Base-by-base conservation (phyloP, 2,113 vertebrate genomes). In the Vidua chalybeata region DNA sequence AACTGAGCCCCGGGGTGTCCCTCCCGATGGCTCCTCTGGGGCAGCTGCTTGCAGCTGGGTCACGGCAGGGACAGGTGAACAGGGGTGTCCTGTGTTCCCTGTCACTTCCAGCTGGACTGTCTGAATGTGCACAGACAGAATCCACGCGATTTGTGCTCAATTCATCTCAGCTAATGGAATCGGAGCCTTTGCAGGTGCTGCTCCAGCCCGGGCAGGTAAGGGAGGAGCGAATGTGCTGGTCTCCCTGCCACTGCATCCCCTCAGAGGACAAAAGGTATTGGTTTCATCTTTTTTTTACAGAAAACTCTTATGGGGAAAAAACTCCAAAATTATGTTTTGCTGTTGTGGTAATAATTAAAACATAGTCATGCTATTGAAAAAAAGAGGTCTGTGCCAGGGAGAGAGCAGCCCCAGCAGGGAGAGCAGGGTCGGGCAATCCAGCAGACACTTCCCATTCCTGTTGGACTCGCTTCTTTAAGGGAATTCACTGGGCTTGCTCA, bases 291-390 rank as follows among this genome's bases (percentile, higher is more conserved):
- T 43, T 21, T 22, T 62, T 58, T 11, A 18, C 55, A 39, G 56
- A 31, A 54, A 69, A 26, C 17, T 27, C 16, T 54, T 45, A 27
- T 0, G 5, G 20, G 37, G 14, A 48, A 48, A 26, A 35, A 8
- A 3, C 4, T 15, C 3, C 18, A 30, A n/a, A 43, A 31, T 20
- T 18, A 3, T n/a, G 18, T 39, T 76, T 46, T 43, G 7, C 3
- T 48, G 5, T 11, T 20, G 10, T 2, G 4, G 28, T 46, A n/a
- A n/a, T 55, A 26, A 20, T 28, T 55, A 10, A 63, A 55, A 33
- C 5, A 3, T 2, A 21, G 30, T 26, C 0, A 0, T 1, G 5
- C 13, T 48, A 1, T 6, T 20, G 61, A 26, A 30, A 15, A 11
- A 2, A 26, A 49, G 76, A 74, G 24, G 15, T n/a, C 28, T 58